Percentiles rank a stretch among this genome's conserved stretches.
Conservation (phyloP, 2,888 invertebrate genomes). For the Unio pictorum region DNA sequence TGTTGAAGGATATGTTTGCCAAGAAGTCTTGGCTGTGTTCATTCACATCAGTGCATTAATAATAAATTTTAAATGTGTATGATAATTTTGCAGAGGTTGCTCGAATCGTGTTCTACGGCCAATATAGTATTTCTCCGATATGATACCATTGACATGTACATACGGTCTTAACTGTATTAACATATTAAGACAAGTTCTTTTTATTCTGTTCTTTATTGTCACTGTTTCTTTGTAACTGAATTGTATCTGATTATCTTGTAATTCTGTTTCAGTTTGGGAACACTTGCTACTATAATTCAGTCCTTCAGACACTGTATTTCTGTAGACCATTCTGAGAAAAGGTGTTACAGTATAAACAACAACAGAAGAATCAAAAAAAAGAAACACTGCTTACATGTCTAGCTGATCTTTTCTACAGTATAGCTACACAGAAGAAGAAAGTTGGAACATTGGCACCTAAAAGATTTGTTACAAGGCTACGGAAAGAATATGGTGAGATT, state of each 20-base stretch:
- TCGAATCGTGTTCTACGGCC: no score
- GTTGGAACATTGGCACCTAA: slow-evolving; percentile 99
- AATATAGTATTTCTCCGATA: no score
- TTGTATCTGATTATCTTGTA: no score
- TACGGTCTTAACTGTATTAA: not conserved
- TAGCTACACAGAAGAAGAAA: slow-evolving; percentile 99
- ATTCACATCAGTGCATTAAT: no score
- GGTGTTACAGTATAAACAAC: slow-evolving; percentile 93
- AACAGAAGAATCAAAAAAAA: slow-evolving; percentile 16
- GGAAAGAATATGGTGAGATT: slow-evolving; percentile 95
- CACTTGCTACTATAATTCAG: slow-evolving; percentile 99
- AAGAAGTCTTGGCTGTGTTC: no score
- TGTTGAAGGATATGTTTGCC: no score
- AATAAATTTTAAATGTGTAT: no score
- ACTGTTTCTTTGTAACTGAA: no score
- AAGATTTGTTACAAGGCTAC: slow-evolving; percentile 97
- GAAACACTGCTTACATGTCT: slow-evolving; percentile 84
- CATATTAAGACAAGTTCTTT: not conserved
- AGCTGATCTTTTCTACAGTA: slow-evolving; percentile 98
- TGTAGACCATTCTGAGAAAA: slow-evolving; percentile 99
- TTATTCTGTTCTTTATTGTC: no score
- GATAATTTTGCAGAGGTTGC: no score
- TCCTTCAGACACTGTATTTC: slow-evolving; percentile 98
- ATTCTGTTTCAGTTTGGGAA: slow-evolving; percentile 86
- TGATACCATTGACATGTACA: no score